Base-by-base conservation (phyloP, 2,888 invertebrate genomes). In the Agrochola litura region DNA sequence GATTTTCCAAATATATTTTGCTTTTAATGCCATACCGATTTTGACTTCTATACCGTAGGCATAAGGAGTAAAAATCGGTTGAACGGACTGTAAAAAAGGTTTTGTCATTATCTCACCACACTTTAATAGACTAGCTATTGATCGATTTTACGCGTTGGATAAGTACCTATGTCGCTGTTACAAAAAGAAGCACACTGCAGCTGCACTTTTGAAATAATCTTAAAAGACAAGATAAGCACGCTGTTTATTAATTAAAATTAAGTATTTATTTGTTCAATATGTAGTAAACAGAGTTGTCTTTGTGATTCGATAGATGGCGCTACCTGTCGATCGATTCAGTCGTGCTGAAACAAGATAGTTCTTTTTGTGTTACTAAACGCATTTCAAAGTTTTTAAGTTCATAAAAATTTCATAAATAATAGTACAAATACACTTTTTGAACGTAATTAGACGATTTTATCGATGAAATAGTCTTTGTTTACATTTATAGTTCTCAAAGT, bases 391-490 rank as follows among this genome's bases (percentile, higher is more conserved):
- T 3, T 2, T 8, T 2, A 6, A 12, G 58, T 52, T 0, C 12
- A 46, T 58, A 19, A 0, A 16, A 30, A 6, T 22, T 1, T 8
- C 1, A 1, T n/a, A 0, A 6, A 12, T 61, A 19, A n/a, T 12
- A 10, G 19, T 12, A 58, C 0, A 2, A n/a, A 41, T 19, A 68
- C 6, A 63, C 4, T 19, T 68, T 68, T n/a, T n/a, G 37, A 41
- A 61, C 12, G 19, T 12, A 6, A 68, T 19, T n/a, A 63, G n/a
- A 4, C 1, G 6, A 16, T 67, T 82, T 49, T 5, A 54, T 64
- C 9, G 12, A 43, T 49, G 49, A 52, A 68, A 77, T 5, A 60
- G 43, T 54, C 41, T 56, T 87, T 89, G 86, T 88, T 89, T 88
- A 88, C 84, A 54, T 72, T 58, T 79, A 61, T 82, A 81, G 77